Conservation (phyloP, 2,113 vertebrate genomes). For the Tympanuchus pallidicinctus region DNA sequence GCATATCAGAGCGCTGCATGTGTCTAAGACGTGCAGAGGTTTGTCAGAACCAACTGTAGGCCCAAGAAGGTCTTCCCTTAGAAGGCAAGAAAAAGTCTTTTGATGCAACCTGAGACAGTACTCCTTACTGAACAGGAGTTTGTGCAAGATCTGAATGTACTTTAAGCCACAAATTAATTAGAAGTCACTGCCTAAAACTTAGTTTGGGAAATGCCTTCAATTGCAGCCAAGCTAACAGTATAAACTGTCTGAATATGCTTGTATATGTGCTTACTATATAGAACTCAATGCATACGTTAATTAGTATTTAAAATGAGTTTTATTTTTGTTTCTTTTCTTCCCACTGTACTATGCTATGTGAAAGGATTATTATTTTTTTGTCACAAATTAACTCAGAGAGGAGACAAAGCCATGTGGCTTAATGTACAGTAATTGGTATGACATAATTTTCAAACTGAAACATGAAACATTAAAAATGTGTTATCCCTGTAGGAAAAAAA, state of each 20-base stretch:
- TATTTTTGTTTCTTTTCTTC: neutral
- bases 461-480: conserved; percentile 14
- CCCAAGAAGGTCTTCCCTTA: neutral
- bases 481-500: conserved; percentile 35
- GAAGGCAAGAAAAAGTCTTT: neutral
- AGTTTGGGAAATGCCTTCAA: neutral
- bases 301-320: neutral
- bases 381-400: conserved; percentile 22
- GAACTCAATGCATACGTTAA: neutral
- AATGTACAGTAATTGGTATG: conserved; percentile 21
- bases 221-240: neutral
- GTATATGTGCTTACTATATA: neutral
- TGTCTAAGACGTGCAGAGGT: neutral
- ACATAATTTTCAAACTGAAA: conserved; percentile 21
- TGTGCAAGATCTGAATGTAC: neutral
- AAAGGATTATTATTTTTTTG: neutral
- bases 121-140: neutral
- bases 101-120: neutral
- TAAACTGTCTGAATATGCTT: neutral
- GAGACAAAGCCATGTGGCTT: conserved; percentile 5
- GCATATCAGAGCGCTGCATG: fast-evolving
- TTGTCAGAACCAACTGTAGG: neutral
- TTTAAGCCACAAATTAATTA: neutral
- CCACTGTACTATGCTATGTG: neutral
- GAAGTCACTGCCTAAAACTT: neutral